Base-by-base conservation (phyloP, 2,797 vertebrate genomes). In the Clarias fuscus region DNA sequence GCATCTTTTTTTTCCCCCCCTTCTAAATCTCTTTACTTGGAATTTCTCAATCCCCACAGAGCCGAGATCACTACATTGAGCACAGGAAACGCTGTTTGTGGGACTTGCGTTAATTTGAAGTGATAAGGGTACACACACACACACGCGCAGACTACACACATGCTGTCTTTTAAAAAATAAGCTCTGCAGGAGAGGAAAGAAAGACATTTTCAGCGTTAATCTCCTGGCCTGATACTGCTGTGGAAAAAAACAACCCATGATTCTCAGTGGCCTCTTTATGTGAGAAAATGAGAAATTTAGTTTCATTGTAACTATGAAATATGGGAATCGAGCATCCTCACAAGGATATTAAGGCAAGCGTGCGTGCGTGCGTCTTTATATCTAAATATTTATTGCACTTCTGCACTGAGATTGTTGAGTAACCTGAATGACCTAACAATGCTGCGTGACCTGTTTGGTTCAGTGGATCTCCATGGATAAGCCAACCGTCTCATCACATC, bases 101-200 rank as follows among this genome's bases (percentile, higher is more conserved):
- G 40, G 0, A 4, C 10, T 24, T 43, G 40, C 40, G 24, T 73
- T n/a, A 56, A 27, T 18, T 30, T 18, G 13, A 75, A 58, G 75
- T 77, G 30, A 11, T 77, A 70, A 43, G 43, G 43, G 37, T 5
- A 37, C 14, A 30, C 27, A 30, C n/a, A 77, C 24, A 77, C 11
- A 77, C 14, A 33, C 2, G 13, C 24, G n/a, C 1, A 27, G 5
- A 3, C 14, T 1, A 58, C 14, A 15, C 15, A 37, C 15, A 82
- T 14, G 73, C 40, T 40, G 58, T 64, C 33, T 85, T 81, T 30
- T 75, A 85, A 79, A 89, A 75, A 56, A 65, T 83, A 68, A 43
- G 79, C 75, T 87, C 84, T 77, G 82, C 64, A 56, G 81, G 64
- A 27, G 64, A 27, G 64, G 13, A 68, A 68, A 33, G 27, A 68